Evolutionary conservation across 2,113 vertebrate species (phyloP), one percentile per base, ranked within the genome.

Genomic region (Crotophaga sulcirostris): DNA sequence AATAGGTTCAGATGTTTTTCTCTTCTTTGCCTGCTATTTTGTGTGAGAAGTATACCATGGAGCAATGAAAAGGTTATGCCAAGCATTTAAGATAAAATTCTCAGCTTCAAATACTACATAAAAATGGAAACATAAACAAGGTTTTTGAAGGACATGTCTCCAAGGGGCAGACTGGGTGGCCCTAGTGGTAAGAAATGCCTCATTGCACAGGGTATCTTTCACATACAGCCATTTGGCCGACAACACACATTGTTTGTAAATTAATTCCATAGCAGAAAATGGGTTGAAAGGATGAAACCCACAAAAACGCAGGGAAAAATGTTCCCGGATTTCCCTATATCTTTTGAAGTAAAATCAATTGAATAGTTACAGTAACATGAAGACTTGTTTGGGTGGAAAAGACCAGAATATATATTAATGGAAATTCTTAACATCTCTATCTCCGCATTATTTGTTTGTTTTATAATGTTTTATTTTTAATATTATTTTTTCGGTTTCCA

Each of bases 221-320:
- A 94, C 90, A 88, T 87, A 58, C 33, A 70, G 75, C 96, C 79
- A 92, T 90, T 97, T 81, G 77, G 44, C 94, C 94, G 78, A 86
- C 93, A 97, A 74, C 91, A 93, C n/a, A 49, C 94, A 91, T 86
- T 97, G 95, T 90, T 96, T 94, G 88, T 92, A 96, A 97, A 93
- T 92, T 84, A 97, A 87, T 94, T 97, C 83, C 60, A 3, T 52
- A 73, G 83, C 74, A 93, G 87, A 95, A 96, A 96, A 92, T 95
- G 64, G 59, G 70, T 94, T 97, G 80, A 93, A 97, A 96, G 83
- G 84, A 75, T 69, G 77, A 90, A 97, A 97, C 29, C 85, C 90
- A 95, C 90, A 97, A 94, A 94, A 88, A 90, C 81, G 42, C 18
- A 11, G 73, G 66, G 73, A 78, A 83, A 70, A 95, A 93, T 87